Evolutionary conservation across 2,113 vertebrate genomes (phyloP).

Genomic region (Tylochromis polylepis): DNA sequence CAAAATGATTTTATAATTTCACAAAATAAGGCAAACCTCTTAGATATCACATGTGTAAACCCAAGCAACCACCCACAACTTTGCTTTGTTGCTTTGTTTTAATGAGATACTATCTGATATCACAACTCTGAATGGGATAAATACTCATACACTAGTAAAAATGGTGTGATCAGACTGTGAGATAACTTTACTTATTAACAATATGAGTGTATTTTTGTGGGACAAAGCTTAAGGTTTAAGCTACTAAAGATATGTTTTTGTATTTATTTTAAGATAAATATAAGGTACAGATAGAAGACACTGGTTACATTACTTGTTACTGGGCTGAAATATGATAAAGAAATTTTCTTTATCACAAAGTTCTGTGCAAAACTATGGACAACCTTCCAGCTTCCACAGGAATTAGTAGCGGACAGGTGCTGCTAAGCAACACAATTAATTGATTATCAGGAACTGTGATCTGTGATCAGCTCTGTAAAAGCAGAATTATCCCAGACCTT

Average conservation of each 20-base stretch:
- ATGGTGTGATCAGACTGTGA: neutral
- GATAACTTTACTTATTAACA: neutral
- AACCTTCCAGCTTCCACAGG: accelerated
- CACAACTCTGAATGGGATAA: neutral
- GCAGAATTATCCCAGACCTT: neutral
- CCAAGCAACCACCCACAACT: neutral
- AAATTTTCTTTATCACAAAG: neutral
- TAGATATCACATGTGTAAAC: neutral
- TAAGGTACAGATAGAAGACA: neutral
- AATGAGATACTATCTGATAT: neutral
- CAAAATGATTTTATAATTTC: neutral
- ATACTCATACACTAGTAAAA: neutral
- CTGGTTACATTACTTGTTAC: too few species aligned
- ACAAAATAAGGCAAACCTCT: neutral
- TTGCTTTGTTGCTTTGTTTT: neutral
- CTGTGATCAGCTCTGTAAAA: neutral
- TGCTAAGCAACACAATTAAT: neutral
- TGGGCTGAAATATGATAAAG: neutral
- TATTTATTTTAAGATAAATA: neutral
- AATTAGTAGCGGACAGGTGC: neutral
- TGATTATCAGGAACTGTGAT: neutral
- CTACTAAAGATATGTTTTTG: neutral
- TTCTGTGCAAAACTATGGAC: neutral
- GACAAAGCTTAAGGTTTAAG: neutral
- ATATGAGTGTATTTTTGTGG: neutral